A percentile compares a stretch with the other conserved stretches of the same genome.
phyloP scores from a whole-genome alignment of 30 jellyfish, hydroid and myxozoan species.

The Pseudorhiza aurosa region DNA sequence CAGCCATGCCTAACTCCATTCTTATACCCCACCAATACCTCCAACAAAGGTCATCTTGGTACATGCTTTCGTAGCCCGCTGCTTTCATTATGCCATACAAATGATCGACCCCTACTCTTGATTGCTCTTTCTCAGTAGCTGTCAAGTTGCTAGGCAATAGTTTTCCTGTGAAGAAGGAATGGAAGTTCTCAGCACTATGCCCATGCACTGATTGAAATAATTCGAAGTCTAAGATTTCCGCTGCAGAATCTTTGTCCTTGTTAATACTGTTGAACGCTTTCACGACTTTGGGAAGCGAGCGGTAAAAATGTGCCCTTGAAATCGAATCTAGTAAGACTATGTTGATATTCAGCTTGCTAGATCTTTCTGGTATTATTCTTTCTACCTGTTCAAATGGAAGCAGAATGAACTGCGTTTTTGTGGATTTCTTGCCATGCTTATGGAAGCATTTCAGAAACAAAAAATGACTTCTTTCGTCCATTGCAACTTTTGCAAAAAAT shows the following conservation, averaged over 20 bases:
- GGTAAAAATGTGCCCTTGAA: constrained; percentile 85
- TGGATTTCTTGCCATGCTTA: background rate
- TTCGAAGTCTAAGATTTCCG: constrained; percentile 87
- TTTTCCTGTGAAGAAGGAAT: constrained; percentile 82
- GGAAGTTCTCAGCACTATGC: constrained; percentile 90
- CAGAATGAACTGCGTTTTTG: constrained; percentile 24
- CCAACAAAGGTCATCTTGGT: constrained; percentile 97
- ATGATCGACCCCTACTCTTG: constrained; percentile 40
- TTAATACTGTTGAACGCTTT: constrained; percentile 56
- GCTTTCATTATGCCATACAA: constrained; percentile 32
- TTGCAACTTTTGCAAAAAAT: constrained; percentile 1
- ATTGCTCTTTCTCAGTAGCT: constrained; percentile 55
- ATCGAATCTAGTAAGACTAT: constrained; percentile 81
- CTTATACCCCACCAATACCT: constrained; percentile 85
- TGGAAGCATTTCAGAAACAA: constrained; percentile 42
- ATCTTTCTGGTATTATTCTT: background rate
- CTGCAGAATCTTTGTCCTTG: background rate
- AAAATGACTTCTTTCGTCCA: background rate
- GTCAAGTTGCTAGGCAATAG: constrained; percentile 66
- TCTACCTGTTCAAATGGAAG: constrained; percentile 4
- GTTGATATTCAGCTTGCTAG: constrained; percentile 41
- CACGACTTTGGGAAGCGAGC: constrained; percentile 69
- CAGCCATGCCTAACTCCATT: constrained; percentile 80
- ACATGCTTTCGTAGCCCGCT: constrained; percentile 72
- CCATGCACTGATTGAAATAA: constrained; percentile 92